A percentile compares a stretch with the other conserved stretches of the same genome.
These are phyloP conservation scores for Conus betulinus DNA, from an alignment of 1,140 invertebrate species.

Conservation along the genomic window DNA sequence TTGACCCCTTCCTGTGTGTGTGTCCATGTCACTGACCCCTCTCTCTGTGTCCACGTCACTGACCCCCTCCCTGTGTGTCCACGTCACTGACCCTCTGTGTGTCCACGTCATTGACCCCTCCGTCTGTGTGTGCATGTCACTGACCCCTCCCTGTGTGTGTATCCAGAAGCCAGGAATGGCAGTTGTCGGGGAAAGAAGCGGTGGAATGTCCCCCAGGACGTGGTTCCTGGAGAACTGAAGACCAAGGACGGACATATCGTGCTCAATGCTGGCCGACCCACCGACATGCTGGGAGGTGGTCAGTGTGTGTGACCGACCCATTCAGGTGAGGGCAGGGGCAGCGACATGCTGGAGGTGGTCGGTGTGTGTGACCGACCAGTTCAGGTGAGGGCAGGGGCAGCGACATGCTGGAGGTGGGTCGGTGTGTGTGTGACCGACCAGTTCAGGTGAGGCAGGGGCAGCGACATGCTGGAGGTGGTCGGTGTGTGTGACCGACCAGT, in stretches of 20 bases:
- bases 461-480: constrained; percentile 49
- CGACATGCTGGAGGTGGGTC: too few species aligned
- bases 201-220: constrained; percentile 44
- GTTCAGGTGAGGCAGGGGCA: constrained; percentile 49
- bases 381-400: too few species aligned
- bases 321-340: constrained; percentile 52
- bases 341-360: background rate
- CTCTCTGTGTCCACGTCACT: too few species aligned
- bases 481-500: constrained; percentile 63
- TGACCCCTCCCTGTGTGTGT: too few species aligned
- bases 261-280: constrained; percentile 51
- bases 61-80: background rate
- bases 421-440: background rate
- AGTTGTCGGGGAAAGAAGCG: too few species aligned
- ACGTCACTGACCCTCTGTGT: too few species aligned
- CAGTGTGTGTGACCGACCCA: constrained; percentile 61
- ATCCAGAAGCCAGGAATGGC: too few species aligned
- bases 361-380: background rate
- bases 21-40: too few species aligned
- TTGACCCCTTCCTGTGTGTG: too few species aligned
- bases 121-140: background rate
- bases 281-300: constrained; percentile 49
- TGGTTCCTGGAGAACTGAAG: constrained; percentile 54
- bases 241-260: constrained; percentile 40
- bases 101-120: background rate